Evolutionary conservation across 2,113 vertebrate species (phyloP).

Genomic region (Motacilla alba): DNA sequence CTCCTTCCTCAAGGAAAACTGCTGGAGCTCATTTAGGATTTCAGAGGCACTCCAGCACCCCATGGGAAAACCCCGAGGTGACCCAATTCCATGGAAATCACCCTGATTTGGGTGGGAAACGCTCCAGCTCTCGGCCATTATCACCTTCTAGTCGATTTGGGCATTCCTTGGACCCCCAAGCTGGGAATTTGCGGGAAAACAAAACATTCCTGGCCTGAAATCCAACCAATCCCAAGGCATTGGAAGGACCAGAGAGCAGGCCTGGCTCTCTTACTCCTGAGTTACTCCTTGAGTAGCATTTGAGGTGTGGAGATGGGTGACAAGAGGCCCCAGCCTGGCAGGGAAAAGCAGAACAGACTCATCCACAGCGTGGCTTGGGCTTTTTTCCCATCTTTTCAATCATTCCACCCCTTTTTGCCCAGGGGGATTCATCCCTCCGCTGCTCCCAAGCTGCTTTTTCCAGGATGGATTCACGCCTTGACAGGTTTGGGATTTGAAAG

Average conservation of each 20-base stretch:
- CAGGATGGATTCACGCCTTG: background rate
- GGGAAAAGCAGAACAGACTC: background rate
- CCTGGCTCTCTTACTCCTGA: background rate
- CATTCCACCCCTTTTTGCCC: background rate
- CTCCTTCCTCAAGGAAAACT: background rate
- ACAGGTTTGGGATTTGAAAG: background rate
- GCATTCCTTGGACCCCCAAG: accelerated
- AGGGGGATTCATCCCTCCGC: background rate
- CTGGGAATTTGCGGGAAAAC: accelerated
- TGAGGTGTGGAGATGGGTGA: background rate
- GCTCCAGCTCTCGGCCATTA: background rate
- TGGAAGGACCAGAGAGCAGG: background rate
- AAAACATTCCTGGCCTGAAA: background rate
- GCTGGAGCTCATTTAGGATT: background rate
- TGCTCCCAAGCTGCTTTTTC: background rate
- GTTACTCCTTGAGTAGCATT: background rate
- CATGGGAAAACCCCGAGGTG: background rate
- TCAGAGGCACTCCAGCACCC: background rate
- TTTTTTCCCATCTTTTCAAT: background rate
- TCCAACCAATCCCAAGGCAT: background rate
- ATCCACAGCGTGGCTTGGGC: background rate
- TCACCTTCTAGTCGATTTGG: accelerated
- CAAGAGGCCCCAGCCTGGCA: background rate
- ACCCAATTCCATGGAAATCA: background rate
- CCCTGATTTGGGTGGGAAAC: accelerated